phyloP scores from a whole-genome alignment of 2,888 invertebrate species.

The Liposcelis brunnea region DNA sequence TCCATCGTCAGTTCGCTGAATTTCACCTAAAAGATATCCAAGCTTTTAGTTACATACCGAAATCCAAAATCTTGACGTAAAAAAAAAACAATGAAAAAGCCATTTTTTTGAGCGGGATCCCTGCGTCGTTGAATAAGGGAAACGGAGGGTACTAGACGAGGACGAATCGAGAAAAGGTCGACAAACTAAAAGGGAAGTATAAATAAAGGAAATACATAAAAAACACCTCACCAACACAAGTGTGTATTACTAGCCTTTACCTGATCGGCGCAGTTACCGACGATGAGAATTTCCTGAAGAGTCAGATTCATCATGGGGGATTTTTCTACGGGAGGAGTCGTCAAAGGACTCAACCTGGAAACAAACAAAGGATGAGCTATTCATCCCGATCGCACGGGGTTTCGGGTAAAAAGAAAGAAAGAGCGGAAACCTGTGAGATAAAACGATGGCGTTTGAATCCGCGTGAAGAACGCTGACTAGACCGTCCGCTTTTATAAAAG shows the following conservation, averaged over 20 bases:
- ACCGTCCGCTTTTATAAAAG: slow-evolving; percentile 84
- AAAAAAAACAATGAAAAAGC: too few relatives aligned
- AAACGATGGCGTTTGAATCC: slow-evolving; percentile 62
- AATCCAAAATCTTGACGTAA: too few relatives aligned
- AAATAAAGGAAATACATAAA: too few relatives aligned
- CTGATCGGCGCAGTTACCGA: slow-evolving; percentile 86
- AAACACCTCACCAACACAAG: too few relatives aligned
- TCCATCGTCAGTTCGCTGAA: slow-evolving; percentile 94
- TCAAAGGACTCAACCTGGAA: slow-evolving; percentile 57
- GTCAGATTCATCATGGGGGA: slow-evolving; percentile 70
- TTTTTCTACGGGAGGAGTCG: slow-evolving; percentile 76
- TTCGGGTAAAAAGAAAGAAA: not conserved
- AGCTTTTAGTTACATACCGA: not conserved
- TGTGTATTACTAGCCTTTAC: slow-evolving; percentile 21
- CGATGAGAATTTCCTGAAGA: slow-evolving; percentile 83
- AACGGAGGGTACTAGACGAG: too few relatives aligned
- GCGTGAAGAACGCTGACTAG: slow-evolving; percentile 76
- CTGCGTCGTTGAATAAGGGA: too few relatives aligned
- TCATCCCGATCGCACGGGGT: not conserved
- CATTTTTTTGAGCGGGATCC: not conserved
- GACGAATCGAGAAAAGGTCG: too few relatives aligned
- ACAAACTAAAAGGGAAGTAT: slow-evolving; percentile 5
- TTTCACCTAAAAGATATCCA: slow-evolving; percentile 42
- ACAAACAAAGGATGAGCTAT: slow-evolving; percentile 20
- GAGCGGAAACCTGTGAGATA: slow-evolving; percentile 57